A percentile compares a stretch with the other conserved stretches of the same genome.
Evolutionary conservation across 2,797 vertebrate species (phyloP).

Genomic region (Protosalanx chinensis): DNA sequence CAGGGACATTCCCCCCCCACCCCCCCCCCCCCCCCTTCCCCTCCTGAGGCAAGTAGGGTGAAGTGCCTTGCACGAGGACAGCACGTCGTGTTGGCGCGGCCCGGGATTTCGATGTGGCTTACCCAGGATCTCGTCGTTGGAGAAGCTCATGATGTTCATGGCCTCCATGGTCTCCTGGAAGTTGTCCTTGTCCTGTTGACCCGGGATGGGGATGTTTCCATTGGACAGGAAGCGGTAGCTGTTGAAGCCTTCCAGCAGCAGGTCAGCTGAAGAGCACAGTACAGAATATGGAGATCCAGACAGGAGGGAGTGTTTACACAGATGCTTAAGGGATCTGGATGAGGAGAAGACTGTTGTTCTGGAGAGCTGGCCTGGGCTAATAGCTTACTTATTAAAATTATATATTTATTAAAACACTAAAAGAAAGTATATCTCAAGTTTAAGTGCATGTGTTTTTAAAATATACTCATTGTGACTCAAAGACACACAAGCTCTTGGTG

Average conservation of each 20-base stretch:
- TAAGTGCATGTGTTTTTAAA: too few relatives aligned
- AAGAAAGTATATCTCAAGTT: too few relatives aligned
- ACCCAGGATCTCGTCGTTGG: conserved; percentile 94
- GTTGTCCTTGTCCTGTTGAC: conserved; percentile 98
- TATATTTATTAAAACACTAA: too few relatives aligned
- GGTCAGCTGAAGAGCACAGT: conserved; percentile 77
- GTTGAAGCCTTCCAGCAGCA: conserved; percentile 94
- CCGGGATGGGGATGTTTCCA: conserved; percentile 92
- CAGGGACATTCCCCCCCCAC: too few relatives aligned
- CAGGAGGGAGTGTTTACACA: neutral
- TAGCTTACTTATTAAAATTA: too few relatives aligned
- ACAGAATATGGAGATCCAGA: conserved; percentile 25
- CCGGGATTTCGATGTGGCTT: conserved; percentile 35
- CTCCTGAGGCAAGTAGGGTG: too few relatives aligned
- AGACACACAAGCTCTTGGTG: neutral
- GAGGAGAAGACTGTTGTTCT: neutral
- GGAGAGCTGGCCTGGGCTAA: neutral
- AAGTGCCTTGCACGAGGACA: too few relatives aligned
- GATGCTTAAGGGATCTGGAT: too few relatives aligned
- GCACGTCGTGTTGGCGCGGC: too few relatives aligned
- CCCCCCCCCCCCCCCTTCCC: too few relatives aligned
- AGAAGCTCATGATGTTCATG: conserved; percentile 98
- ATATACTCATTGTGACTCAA: neutral
- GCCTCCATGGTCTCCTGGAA: conserved; percentile 99
- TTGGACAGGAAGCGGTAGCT: conserved; percentile 97